A percentile compares a stretch with the other conserved stretches of the same genome.
Conservation (phyloP, 2,888 invertebrate species). For the Amphiduros pacificus region DNA sequence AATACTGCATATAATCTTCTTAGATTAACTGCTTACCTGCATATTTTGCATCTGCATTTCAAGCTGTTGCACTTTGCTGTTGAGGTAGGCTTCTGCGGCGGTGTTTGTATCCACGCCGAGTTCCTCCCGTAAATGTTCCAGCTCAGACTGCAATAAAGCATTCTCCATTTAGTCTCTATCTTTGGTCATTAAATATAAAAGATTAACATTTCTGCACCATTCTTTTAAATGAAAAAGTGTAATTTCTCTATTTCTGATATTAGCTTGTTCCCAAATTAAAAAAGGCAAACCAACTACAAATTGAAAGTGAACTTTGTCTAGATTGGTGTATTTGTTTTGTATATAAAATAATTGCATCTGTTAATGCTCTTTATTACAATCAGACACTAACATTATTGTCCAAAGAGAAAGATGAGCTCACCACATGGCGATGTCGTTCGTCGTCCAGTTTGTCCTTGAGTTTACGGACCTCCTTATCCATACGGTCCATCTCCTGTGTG, state of each 20-base stretch:
- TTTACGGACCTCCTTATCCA: constrained; percentile 5
- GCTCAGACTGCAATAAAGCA: constrained; percentile 8
- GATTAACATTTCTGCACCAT: too few species aligned
- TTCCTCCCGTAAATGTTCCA: constrained; percentile 6
- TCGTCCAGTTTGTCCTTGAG: constrained; percentile 20
- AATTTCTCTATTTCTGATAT: not conserved
- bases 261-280: not conserved
- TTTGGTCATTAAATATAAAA: not conserved
- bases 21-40: constrained; percentile 25
- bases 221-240: too few species aligned
- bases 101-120: not conserved
- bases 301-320: too few species aligned
- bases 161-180: too few species aligned
- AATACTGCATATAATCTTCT: too few species aligned
- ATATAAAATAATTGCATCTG: not conserved
- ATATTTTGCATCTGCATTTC: constrained; percentile 28
- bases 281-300: too few species aligned
- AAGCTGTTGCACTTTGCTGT: constrained; percentile 21
- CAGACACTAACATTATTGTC: not conserved
- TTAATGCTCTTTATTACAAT: not conserved
- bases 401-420: not conserved
- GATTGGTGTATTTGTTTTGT: too few species aligned
- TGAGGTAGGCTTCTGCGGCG: constrained; percentile 14
- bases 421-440: constrained; percentile 19
- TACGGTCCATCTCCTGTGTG: not conserved